A percentile compares a stretch with the other conserved stretches of the same genome.
These are phyloP conservation scores for Oxystoma pomonae DNA, from an alignment of 2,888 invertebrate genomes.

Conservation along the genomic window DNA sequence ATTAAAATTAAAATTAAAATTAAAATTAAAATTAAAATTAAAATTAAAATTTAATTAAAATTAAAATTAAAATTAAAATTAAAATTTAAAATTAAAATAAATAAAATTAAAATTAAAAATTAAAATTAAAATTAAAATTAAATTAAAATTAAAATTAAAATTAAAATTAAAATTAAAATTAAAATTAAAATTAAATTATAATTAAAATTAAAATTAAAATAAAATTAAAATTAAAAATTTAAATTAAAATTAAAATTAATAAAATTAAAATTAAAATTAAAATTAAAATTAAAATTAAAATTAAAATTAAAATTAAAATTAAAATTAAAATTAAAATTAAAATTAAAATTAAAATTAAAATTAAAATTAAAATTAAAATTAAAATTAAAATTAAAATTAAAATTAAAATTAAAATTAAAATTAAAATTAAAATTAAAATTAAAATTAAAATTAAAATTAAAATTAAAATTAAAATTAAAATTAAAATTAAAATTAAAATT, in stretches of 20 bases:
- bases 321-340: neutral
- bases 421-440: neutral
- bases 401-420: neutral
- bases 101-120: no score
- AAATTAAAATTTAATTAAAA: no score
- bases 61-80: no score
- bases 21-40: no score
- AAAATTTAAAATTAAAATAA: no score
- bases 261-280: neutral
- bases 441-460: neutral
- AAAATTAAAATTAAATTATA: neutral
- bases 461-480: neutral
- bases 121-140: no score
- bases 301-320: neutral
- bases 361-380: neutral
- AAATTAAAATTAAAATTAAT: neutral
- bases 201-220: neutral
- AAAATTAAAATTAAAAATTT: neutral
- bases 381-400: neutral
- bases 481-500: neutral
- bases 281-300: neutral
- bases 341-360: neutral
- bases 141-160: no score
- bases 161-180: neutral
- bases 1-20: no score